Conservation (phyloP, 2,888 invertebrate genomes). For the Megaustenia siamemsis region DNA sequence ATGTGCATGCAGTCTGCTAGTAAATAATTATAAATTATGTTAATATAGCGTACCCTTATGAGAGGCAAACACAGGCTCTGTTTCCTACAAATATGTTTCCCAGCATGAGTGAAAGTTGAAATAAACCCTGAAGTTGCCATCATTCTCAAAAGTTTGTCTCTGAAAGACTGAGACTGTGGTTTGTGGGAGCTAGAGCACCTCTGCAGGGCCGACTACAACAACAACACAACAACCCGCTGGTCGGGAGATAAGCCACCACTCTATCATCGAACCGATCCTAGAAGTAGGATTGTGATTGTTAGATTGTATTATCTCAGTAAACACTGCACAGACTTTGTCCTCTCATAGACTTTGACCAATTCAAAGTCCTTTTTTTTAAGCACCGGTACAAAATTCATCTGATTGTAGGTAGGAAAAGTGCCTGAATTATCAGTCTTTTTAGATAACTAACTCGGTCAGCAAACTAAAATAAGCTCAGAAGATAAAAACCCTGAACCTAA, state of each 20-base stretch:
- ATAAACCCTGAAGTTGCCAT: slow-evolving; percentile 4
- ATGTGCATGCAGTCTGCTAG: too few relatives aligned
- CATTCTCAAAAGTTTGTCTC: background rate
- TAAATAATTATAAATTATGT: too few relatives aligned
- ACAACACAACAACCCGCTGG: background rate
- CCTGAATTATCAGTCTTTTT: background rate
- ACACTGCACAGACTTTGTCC: slow-evolving; percentile 23
- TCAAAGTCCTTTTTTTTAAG: background rate
- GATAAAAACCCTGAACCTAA: too few relatives aligned
- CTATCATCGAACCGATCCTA: too few relatives aligned
- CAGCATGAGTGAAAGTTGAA: background rate
- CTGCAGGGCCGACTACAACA: background rate
- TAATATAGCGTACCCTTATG: background rate
- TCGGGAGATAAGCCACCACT: too few relatives aligned
- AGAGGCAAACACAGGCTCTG: background rate
- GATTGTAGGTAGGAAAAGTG: background rate
- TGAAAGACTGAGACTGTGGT: background rate
- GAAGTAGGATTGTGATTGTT: background rate
- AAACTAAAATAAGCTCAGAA: background rate
- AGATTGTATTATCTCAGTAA: background rate
- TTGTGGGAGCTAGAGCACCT: background rate
- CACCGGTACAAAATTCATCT: background rate
- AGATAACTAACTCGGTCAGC: background rate
- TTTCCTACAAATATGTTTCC: slow-evolving; percentile 21
- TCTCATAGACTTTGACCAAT: slow-evolving; percentile 15